Evolutionary conservation across 2,797 vertebrate species (phyloP).

Genomic region (Gorsachius magnificus): DNA sequence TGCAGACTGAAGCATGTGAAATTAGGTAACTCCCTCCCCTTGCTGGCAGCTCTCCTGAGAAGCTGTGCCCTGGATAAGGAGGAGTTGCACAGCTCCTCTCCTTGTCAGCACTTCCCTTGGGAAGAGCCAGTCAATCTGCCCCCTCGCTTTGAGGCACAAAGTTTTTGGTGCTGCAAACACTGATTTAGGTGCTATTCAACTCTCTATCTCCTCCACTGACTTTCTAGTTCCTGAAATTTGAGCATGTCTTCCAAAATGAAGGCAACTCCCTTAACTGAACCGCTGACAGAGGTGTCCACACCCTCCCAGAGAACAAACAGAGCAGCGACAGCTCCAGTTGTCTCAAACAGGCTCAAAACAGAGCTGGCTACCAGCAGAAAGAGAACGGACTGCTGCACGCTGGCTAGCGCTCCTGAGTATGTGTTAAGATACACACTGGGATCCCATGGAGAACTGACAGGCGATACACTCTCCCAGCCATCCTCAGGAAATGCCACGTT

Average conservation of each 20-base stretch:
- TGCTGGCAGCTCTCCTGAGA: neutral
- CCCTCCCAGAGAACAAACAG: neutral
- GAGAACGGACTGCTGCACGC: neutral
- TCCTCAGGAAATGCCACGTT: neutral
- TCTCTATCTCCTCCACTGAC: neutral
- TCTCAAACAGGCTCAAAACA: neutral
- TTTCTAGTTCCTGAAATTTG: neutral
- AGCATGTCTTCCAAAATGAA: neutral
- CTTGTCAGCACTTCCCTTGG: neutral
- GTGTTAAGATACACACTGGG: neutral
- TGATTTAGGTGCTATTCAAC: neutral
- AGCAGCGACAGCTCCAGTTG: neutral
- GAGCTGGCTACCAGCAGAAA: neutral
- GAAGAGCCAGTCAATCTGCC: neutral
- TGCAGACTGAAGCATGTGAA: neutral
- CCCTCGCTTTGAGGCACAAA: neutral
- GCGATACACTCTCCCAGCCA: neutral
- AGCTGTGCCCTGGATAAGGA: neutral
- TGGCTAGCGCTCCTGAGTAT: fast-evolving
- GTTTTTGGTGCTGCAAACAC: neutral
- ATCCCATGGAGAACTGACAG: neutral
- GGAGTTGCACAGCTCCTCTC: neutral
- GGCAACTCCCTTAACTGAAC: neutral
- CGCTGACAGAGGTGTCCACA: neutral
- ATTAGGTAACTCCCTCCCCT: neutral